Conservation (phyloP, 2,113 vertebrate species). For the Okapia johnstoni region DNA sequence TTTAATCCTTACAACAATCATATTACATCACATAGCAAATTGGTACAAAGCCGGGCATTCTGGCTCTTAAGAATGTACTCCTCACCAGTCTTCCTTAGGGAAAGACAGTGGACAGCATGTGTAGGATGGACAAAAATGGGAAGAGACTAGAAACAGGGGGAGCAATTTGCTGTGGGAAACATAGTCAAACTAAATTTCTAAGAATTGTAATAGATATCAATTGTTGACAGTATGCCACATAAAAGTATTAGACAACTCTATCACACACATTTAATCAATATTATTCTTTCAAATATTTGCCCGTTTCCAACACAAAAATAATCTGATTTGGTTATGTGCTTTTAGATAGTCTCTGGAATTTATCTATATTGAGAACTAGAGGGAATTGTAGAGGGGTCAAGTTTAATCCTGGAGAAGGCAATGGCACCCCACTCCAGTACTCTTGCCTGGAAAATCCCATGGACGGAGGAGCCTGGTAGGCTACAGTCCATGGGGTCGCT, state of each 20-base stretch:
- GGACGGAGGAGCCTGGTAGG: too few relatives aligned
- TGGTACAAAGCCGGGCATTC: background rate
- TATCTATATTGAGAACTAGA: background rate
- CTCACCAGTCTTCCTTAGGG: background rate
- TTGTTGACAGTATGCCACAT: background rate
- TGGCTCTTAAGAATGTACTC: background rate
- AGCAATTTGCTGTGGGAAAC: background rate
- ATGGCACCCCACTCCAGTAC: too few relatives aligned
- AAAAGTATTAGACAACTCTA: background rate
- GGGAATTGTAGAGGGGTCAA: background rate
- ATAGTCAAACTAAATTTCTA: background rate
- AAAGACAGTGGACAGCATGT: background rate
- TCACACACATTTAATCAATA: background rate
- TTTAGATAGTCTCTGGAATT: background rate
- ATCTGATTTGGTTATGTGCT: background rate
- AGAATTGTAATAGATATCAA: background rate
- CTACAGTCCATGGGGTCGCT: too few relatives aligned
- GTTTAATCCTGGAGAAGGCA: background rate
- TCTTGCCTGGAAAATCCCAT: too few relatives aligned
- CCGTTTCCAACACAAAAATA: background rate
- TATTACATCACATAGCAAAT: background rate
- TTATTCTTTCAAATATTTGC: background rate
- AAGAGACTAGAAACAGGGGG: background rate
- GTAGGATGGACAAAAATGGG: background rate
- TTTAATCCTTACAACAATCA: background rate